Conservation (phyloP, 2,113 vertebrate species). For the Phycodurus eques region DNA sequence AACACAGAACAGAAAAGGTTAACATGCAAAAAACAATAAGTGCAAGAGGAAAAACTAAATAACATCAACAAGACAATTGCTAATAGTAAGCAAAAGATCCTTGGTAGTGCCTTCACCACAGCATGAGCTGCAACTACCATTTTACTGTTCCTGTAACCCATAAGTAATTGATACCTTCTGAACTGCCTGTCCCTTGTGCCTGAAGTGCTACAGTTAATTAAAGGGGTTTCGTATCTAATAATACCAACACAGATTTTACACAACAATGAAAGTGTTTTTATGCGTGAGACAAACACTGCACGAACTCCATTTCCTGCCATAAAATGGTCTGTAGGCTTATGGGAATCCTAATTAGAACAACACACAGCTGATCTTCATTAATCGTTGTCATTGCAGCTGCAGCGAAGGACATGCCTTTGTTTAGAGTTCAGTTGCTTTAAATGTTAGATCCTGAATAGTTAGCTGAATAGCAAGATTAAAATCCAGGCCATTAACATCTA, state of each 20-base stretch:
- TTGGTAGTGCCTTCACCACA: conserved; percentile 57
- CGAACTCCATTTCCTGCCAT: conserved; percentile 68
- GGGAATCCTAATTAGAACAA: conserved; percentile 63
- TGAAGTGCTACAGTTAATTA: conserved; percentile 41
- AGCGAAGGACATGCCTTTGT: conserved; percentile 9
- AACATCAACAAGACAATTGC: background rate
- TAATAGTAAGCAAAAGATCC: conserved; percentile 22
- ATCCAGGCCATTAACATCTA: too few species aligned
- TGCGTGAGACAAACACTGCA: conserved; percentile 57
- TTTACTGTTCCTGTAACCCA: conserved; percentile 64
- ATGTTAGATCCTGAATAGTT: too few species aligned
- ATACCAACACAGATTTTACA: conserved; percentile 49
- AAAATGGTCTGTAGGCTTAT: conserved; percentile 54
- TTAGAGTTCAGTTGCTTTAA: background rate
- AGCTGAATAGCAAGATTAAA: too few species aligned
- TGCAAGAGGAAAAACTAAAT: background rate
- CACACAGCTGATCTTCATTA: conserved; percentile 55
- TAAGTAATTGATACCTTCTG: conserved; percentile 57
- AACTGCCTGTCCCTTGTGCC: conserved; percentile 38
- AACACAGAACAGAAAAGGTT: conserved; percentile 13
- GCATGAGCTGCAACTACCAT: conserved; percentile 37
- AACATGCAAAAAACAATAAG: conserved; percentile 1
- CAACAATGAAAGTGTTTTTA: conserved; percentile 61
- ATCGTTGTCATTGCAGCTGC: conserved; percentile 50
- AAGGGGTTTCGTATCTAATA: conserved; percentile 27